Base-by-base conservation (phyloP, 2,888 invertebrate species). In the Leptinotarsa tumamoca region DNA sequence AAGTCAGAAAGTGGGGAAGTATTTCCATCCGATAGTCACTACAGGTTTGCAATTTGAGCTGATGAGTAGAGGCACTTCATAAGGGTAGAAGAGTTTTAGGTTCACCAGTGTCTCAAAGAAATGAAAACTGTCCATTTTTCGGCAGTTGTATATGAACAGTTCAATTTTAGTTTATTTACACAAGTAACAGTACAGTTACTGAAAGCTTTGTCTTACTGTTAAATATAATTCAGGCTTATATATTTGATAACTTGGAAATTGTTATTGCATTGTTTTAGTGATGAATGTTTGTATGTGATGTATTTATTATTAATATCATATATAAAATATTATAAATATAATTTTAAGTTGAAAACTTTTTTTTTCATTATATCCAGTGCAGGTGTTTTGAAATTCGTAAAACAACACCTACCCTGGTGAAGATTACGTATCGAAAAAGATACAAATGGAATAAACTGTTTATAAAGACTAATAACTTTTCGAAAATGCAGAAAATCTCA, bases 221-320 rank as follows among this genome's bases (percentile, higher is more conserved):
- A 52, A 33, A 68, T 74, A 74, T 56, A 58, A 61, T 74, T 70
- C 68, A 67, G 54, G 77, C 77, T 77, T 74, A 51, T 73, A 67
- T 74, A 77, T 77, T 77, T 77, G 74, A 80, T 77, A 77, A 77
- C 75, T 82, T 75, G 80, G 78, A 77, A 82, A 80, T 81, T 82
- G 78, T 82, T 82, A 81, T 79, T 78, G 80, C 80, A 78, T 82
- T 80, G 78, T 81, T 79, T 80, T 81, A 82, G 82, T 83, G 81
- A 83, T 84, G 80, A 80, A 84, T 85, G 83, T 85, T 83, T 82
- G 84, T 85, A 84, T 85, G 87, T 87, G 84, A 84, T 85, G 82
- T 85, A 84, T 84, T 84, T 85, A 84, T 70, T 70, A 82, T 82
- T 81, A 80, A 83, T 78, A 83, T 79, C 82, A 83, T 80, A 83